Conservation (phyloP, 2,888 invertebrate genomes). For the Thelaira solivaga region DNA sequence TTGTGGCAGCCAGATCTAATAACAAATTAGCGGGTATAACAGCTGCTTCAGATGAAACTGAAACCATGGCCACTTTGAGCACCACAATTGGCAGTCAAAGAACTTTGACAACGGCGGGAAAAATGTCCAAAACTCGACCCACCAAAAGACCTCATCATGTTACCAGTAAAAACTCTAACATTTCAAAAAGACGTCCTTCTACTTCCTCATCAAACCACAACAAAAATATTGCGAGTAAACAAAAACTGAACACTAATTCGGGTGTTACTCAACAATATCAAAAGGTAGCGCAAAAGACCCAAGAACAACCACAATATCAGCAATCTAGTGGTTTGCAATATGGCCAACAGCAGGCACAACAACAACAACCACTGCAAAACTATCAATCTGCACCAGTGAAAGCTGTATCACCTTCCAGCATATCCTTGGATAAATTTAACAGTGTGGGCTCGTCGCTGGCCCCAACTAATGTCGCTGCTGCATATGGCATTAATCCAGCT, state of each 20-base stretch:
- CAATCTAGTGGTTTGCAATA: slow-evolving; percentile 53
- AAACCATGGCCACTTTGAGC: slow-evolving; percentile 63
- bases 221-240: slow-evolving; percentile 59
- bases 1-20: slow-evolving; percentile 74
- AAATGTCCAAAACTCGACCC: slow-evolving; percentile 69
- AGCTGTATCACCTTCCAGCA: slow-evolving; percentile 48
- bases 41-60: slow-evolving; percentile 70
- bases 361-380: slow-evolving; percentile 52
- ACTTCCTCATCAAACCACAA: slow-evolving; percentile 63
- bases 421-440: slow-evolving; percentile 51
- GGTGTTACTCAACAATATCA: slow-evolving; percentile 64
- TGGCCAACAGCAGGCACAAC: slow-evolving; percentile 43
- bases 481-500: slow-evolving; percentile 66
- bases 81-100: slow-evolving; percentile 71
- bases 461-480: slow-evolving; percentile 62
- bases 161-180: slow-evolving; percentile 63
- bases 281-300: slow-evolving; percentile 63
- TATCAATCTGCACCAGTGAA: slow-evolving; percentile 60
- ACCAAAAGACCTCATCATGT: slow-evolving; percentile 69
- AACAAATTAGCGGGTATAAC: slow-evolving; percentile 73
- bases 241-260: slow-evolving; percentile 63
- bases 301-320: slow-evolving; percentile 63
- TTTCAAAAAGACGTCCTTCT: slow-evolving; percentile 68
- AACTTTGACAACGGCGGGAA: slow-evolving; percentile 72
- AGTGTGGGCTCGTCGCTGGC: slow-evolving; percentile 52